These are phyloP conservation scores for Chrosomus eos DNA, from an alignment of 2,797 vertebrate genomes.

Conservation along the genomic window DNA sequence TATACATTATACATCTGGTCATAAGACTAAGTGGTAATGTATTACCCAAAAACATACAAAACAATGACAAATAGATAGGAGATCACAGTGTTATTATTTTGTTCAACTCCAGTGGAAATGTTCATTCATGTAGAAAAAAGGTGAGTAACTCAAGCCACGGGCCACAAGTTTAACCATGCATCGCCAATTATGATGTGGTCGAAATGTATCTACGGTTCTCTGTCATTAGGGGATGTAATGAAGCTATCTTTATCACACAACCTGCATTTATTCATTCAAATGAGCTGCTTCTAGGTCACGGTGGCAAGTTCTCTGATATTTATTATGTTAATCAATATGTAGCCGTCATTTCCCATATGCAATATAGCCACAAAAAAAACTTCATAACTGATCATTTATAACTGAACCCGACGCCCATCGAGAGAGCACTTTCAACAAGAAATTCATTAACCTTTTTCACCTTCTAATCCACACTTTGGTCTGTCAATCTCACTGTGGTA, in stretches of 20 bases:
- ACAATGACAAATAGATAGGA: background rate
- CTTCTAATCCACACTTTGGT: conserved; percentile 45
- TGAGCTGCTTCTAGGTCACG: conserved; percentile 31
- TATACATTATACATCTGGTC: background rate
- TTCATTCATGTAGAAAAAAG: conserved; percentile 8
- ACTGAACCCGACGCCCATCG: background rate
- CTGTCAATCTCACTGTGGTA: conserved; percentile 39
- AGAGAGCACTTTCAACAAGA: conserved; percentile 28
- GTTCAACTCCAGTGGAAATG: background rate
- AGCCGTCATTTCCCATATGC: background rate
- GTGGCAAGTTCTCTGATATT: conserved; percentile 47
- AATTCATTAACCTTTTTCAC: conserved; percentile 48
- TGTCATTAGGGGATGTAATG: conserved; percentile 59
- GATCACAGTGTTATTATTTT: background rate
- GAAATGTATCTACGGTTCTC: conserved; percentile 50
- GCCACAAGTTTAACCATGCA: conserved; percentile 66
- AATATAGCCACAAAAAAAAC: background rate
- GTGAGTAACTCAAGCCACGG: conserved; percentile 42
- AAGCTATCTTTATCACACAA: conserved; percentile 44
- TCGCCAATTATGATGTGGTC: conserved; percentile 57
- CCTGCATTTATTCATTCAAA: conserved; percentile 51
- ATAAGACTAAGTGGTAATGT: background rate
- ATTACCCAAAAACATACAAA: background rate
- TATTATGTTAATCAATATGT: conserved; percentile 52
- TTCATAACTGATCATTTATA: conserved; percentile 24